Conservation (phyloP, 1,140 invertebrate species). For the Apis laboriosa region DNA sequence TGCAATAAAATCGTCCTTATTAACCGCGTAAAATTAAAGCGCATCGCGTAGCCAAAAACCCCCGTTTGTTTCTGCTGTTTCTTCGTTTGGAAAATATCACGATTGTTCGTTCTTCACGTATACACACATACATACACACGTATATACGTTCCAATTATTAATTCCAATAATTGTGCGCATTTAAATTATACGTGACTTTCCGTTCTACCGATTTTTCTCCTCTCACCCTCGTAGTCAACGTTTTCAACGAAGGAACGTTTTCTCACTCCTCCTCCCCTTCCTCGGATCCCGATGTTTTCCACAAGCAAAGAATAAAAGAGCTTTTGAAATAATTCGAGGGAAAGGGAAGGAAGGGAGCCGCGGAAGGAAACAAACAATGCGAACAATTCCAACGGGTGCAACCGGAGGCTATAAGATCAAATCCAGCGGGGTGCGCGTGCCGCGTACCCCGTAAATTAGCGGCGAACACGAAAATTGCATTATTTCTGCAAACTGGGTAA, state of each 20-base stretch:
- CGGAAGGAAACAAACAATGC: slow-evolving; percentile 9
- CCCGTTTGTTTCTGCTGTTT: too few species aligned
- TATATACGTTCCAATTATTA: too few species aligned
- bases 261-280: neutral
- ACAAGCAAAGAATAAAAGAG: neutral
- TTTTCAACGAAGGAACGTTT: neutral
- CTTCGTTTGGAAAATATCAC: too few species aligned
- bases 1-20: neutral
- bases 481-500: slow-evolving; percentile 38
- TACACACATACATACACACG: too few species aligned
- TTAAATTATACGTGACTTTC: too few species aligned
- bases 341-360: neutral
- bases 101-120: too few species aligned
- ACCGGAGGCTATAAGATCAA: slow-evolving; percentile 23
- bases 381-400: slow-evolving; percentile 22
- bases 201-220: too few species aligned
- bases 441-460: slow-evolving; percentile 25
- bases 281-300: neutral
- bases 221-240: neutral
- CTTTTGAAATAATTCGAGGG: neutral
- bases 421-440: slow-evolving; percentile 10
- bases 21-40: neutral
- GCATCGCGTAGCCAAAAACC: neutral
- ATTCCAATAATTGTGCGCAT: too few species aligned
- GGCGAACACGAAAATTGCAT: slow-evolving; percentile 48